phyloP scores from a whole-genome alignment of 2,888 invertebrate genomes.

The Crossocerus cetratus region DNA sequence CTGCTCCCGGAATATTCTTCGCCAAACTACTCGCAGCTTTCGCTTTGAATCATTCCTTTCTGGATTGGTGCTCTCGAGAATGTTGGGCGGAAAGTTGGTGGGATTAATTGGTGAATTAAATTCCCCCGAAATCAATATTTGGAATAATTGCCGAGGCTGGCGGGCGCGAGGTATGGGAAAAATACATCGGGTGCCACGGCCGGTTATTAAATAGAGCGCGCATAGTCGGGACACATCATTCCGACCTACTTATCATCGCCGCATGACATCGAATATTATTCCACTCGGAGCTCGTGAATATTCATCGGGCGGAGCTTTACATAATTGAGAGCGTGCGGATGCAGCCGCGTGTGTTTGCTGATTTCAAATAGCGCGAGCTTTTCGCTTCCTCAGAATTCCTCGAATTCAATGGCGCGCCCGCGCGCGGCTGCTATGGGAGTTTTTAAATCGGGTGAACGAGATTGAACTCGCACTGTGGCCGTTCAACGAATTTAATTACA shows the following conservation, averaged over 20 bases:
- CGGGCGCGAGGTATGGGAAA: neutral
- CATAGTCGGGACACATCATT: too few relatives aligned
- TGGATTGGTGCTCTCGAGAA: too few relatives aligned
- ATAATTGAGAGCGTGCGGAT: conserved; percentile 29
- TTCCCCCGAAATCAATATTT: too few relatives aligned
- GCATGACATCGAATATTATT: conserved; percentile 30
- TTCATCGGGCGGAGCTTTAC: conserved; percentile 42
- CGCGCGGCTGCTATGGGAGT: too few relatives aligned
- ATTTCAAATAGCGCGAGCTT: conserved; percentile 31
- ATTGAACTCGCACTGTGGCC: neutral
- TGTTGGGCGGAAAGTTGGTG: too few relatives aligned
- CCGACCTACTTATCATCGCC: conserved; percentile 42
- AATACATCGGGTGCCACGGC: conserved; percentile 18
- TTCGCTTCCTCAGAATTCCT: conserved; percentile 16
- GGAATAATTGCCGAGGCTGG: too few relatives aligned
- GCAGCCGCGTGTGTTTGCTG: conserved; percentile 18
- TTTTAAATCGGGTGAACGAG: conserved; percentile 2
- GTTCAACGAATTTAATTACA: conserved; percentile 23
- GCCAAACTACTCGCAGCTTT: too few relatives aligned
- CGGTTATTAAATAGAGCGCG: too few relatives aligned
- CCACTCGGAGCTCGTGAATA: conserved; percentile 27
- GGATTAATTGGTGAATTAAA: too few relatives aligned
- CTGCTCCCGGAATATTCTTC: too few relatives aligned
- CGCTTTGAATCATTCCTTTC: too few relatives aligned
- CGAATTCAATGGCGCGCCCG: too few relatives aligned